phyloP scores from a whole-genome alignment of 92 coral and sea anemone genomes.

The Porites lobata region DNA sequence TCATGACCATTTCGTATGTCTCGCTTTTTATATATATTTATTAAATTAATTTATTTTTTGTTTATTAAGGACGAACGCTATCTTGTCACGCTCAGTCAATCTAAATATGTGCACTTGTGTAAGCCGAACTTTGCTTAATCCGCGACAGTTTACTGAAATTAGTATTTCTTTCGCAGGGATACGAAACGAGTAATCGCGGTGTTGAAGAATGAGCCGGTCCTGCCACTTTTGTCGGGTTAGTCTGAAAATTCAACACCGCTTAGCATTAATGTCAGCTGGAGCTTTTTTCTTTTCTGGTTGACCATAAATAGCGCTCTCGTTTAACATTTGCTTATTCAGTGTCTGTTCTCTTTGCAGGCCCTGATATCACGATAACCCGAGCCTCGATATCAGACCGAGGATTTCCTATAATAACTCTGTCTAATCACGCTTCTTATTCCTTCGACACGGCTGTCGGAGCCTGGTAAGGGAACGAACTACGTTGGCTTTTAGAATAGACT shows the following conservation, averaged over 20 bases:
- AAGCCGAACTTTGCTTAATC: neutral
- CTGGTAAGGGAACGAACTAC: slow-evolving; percentile 80
- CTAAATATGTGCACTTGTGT: neutral
- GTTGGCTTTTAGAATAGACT: neutral
- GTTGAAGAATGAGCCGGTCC: slow-evolving; percentile 87
- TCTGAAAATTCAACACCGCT: neutral
- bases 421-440: slow-evolving; percentile 94
- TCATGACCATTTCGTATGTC: no score
- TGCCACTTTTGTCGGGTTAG: slow-evolving; percentile 84
- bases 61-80: no score
- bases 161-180: slow-evolving; percentile 73
- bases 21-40: no score
- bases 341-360: slow-evolving; percentile 53
- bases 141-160: neutral
- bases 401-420: slow-evolving; percentile 91
- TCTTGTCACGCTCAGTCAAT: neutral
- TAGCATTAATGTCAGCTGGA: neutral
- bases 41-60: no score
- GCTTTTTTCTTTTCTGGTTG: no score
- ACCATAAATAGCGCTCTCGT: no score
- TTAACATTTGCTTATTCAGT: neutral
- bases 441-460: slow-evolving; percentile 88
- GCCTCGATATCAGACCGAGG: slow-evolving; percentile 96
- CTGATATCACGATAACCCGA: slow-evolving; percentile 93
- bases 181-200: slow-evolving; percentile 76